phyloP scores from a whole-genome alignment of 2,888 invertebrate species.

The Polydrusus tereticollis region DNA sequence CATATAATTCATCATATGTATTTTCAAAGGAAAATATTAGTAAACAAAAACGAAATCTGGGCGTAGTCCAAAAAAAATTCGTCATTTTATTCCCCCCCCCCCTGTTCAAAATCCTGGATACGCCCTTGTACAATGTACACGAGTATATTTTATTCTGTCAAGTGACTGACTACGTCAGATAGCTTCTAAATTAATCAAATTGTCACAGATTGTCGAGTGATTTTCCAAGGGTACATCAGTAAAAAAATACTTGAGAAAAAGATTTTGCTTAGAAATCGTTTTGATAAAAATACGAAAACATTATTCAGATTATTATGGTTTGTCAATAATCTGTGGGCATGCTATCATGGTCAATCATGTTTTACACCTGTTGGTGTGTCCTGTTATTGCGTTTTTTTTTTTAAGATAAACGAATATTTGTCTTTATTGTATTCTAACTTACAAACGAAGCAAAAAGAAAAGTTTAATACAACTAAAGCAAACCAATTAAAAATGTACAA shows the following conservation, averaged over 20 bases:
- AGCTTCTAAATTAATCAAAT: not conserved
- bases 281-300: not conserved
- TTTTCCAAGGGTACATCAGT: not conserved
- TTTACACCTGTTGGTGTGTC: conserved; percentile 34
- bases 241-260: not conserved
- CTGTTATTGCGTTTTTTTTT: conserved; percentile 11
- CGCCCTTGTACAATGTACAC: too few species aligned
- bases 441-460: too few species aligned
- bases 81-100: too few species aligned
- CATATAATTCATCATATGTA: too few species aligned
- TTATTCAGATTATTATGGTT: not conserved
- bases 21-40: too few species aligned
- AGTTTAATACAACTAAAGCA: too few species aligned
- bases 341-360: conserved; percentile 36
- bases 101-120: too few species aligned
- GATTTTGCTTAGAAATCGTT: not conserved
- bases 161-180: too few species aligned
- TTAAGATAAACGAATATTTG: not conserved
- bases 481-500: too few species aligned
- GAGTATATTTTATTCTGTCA: too few species aligned
- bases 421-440: not conserved
- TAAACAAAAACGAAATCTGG: too few species aligned
- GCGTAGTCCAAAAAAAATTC: too few species aligned
- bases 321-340: conserved; percentile 34
- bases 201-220: not conserved